Percentiles rank a stretch among this genome's conserved stretches.
These are phyloP conservation scores for Piezodorus guildinii DNA, from an alignment of 1,140 invertebrate species.

Conservation along the genomic window DNA sequence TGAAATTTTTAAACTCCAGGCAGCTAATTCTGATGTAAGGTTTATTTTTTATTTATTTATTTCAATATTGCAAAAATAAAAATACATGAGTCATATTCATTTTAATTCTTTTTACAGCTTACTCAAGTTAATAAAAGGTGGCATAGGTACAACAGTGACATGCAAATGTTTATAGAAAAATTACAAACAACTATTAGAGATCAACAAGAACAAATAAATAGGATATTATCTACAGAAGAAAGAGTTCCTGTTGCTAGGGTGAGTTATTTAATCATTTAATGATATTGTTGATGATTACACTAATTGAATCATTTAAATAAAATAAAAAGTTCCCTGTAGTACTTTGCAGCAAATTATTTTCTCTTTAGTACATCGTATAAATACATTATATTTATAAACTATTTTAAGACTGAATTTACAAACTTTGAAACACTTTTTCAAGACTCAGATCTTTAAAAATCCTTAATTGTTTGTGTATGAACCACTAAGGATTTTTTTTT, in stretches of 20 bases:
- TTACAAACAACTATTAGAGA: constrained; percentile 32
- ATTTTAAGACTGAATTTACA: too few relatives aligned
- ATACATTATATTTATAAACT: too few relatives aligned
- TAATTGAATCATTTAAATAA: too few relatives aligned
- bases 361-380: too few relatives aligned
- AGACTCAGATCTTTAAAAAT: too few relatives aligned
- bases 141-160: constrained; percentile 33
- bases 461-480: too few relatives aligned
- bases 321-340: too few relatives aligned
- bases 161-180: constrained; percentile 31
- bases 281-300: too few relatives aligned
- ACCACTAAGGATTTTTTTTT: too few relatives aligned
- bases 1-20: constrained; percentile 32
- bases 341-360: too few relatives aligned
- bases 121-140: constrained; percentile 33
- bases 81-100: neutral
- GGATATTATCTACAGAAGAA: constrained; percentile 21
- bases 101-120: constrained; percentile 27
- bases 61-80: neutral
- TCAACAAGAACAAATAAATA: constrained; percentile 31
- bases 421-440: too few relatives aligned
- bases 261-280: too few relatives aligned
- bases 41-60: neutral
- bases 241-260: constrained; percentile 2
- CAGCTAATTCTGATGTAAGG: constrained; percentile 32